phyloP scores from a whole-genome alignment of 2,888 invertebrate genomes.

The Eristalis tenax region DNA sequence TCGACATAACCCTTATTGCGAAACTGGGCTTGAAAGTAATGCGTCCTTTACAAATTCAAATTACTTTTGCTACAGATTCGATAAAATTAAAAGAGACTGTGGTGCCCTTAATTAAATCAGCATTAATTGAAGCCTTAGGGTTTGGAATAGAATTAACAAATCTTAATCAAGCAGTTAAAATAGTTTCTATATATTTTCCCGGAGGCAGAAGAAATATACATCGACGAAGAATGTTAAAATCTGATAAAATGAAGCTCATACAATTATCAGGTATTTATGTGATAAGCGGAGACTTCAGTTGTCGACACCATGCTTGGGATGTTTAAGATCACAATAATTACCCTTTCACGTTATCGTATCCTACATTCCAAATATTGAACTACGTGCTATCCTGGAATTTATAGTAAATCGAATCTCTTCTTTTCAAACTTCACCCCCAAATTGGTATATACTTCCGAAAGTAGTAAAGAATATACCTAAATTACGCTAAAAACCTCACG shows the following conservation, averaged over 20 bases:
- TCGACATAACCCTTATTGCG: constrained; percentile 49
- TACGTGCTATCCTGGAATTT: no score
- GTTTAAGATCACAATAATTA: constrained; percentile 16
- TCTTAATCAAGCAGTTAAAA: constrained; percentile 23
- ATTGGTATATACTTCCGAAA: no score
- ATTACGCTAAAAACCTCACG: neutral
- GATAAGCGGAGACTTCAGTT: constrained; percentile 41
- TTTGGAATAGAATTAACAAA: constrained; percentile 16
- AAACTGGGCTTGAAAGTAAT: constrained; percentile 48
- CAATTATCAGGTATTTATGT: constrained; percentile 31
- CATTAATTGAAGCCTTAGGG: constrained; percentile 44
- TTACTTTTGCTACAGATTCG: constrained; percentile 42
- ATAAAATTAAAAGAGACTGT: constrained; percentile 34
- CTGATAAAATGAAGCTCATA: constrained; percentile 42
- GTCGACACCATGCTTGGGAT: constrained; percentile 18
- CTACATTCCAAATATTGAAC: constrained; percentile 20
- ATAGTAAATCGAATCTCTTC: no score
- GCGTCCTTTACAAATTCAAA: constrained; percentile 39
- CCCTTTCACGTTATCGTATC: constrained; percentile 6
- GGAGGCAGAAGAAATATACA: no score
- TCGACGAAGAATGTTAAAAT: constrained; percentile 38
- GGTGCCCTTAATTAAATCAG: constrained; percentile 27
- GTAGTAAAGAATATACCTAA: no score
- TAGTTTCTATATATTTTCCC: constrained; percentile 57
- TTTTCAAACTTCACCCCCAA: no score